Percentiles rank a stretch among this genome's conserved stretches.
phyloP scores from a whole-genome alignment of 1,140 invertebrate species.

The Halictus rubicundus region DNA sequence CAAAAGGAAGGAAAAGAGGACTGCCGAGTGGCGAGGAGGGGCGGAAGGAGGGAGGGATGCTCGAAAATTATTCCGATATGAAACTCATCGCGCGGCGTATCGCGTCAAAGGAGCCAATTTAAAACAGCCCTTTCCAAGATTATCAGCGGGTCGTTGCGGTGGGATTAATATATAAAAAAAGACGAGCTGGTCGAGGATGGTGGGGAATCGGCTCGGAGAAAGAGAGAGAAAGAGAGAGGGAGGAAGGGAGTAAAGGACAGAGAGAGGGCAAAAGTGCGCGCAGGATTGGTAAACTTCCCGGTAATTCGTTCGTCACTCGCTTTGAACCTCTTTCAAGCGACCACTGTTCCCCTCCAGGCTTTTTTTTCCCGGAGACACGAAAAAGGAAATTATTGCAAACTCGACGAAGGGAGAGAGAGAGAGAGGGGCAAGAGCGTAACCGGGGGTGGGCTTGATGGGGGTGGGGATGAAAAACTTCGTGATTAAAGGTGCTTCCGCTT shows the following conservation, averaged over 20 bases:
- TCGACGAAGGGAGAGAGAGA: not conserved
- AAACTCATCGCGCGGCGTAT: conserved; percentile 77
- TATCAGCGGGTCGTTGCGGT: conserved; percentile 70
- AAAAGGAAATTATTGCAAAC: conserved; percentile 43
- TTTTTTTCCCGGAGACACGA: conserved; percentile 32
- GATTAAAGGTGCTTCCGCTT: conserved; percentile 63
- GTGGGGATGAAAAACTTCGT: conserved; percentile 51
- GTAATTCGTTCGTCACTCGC: conserved; percentile 73
- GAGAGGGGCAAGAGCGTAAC: not conserved
- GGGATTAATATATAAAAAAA: conserved; percentile 64
- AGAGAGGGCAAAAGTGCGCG: conserved; percentile 48
- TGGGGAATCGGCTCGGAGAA: conserved; percentile 7
- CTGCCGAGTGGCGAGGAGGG: not conserved
- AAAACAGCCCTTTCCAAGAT: conserved; percentile 80
- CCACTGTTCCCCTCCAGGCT: conserved; percentile 16
- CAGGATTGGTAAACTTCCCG: conserved; percentile 75
- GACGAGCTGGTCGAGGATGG: not conserved
- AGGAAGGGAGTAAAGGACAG: conserved; percentile 5
- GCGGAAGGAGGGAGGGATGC: conserved; percentile 47
- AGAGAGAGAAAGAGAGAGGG: conserved; percentile 7
- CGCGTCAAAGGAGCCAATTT: conserved; percentile 80
- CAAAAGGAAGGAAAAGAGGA: conserved; percentile 39
- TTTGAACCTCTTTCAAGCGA: conserved; percentile 73
- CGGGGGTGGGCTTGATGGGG: too few species aligned
- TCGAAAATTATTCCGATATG: conserved; percentile 79